Base-by-base conservation (phyloP, 2,797 vertebrate genomes). In the Falco concolor region DNA sequence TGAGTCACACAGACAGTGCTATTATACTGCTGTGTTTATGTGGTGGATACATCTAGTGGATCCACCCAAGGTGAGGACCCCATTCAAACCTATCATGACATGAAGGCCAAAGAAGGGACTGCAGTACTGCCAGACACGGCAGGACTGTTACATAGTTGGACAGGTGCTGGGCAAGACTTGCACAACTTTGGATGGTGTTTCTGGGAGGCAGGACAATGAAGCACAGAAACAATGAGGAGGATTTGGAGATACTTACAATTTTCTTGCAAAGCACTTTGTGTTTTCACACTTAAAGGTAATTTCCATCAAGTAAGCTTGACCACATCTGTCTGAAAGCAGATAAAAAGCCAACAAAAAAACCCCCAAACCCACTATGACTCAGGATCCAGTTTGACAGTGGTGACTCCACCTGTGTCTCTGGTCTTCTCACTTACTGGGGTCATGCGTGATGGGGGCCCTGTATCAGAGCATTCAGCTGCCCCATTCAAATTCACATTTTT, bases 361-460 rank as follows among this genome's bases (percentile, higher is more conserved):
- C 4, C 14, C 7, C 28, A 17, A 7, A 23, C 2, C 6, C 6
- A 6, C 13, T 8, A 8, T 44, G n/a, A 3, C 6, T 86, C 6
- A 50, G 44, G 24, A 19, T 83, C 16, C 84, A 27, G 9, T 82
- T 65, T 84, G 50, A 44, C 24, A 84, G 50, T 16, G 12, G 47
- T n/a, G 15, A 49, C 18, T 79, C 42, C 13, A 64, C 14, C 40
- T 53, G 15, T 27, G 17, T 69, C 19, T 84, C 59, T 24, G n/a
- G 32, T 63, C 9, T 24, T n/a, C 14, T 84, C 30, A 7, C 21
- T 47, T 86, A 8, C 25, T 54, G 21, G 12, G 6, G 5, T 23
- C 1, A 0, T 27, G 45, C 7, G 21, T 7, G 13, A 16, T 53
- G 56, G 19, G 10, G 3, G 1, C 21, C 28, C 17, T 74, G 20